Evolutionary conservation across 2,797 vertebrate genomes (phyloP).

Genomic region (Tenualosa ilisha): DNA sequence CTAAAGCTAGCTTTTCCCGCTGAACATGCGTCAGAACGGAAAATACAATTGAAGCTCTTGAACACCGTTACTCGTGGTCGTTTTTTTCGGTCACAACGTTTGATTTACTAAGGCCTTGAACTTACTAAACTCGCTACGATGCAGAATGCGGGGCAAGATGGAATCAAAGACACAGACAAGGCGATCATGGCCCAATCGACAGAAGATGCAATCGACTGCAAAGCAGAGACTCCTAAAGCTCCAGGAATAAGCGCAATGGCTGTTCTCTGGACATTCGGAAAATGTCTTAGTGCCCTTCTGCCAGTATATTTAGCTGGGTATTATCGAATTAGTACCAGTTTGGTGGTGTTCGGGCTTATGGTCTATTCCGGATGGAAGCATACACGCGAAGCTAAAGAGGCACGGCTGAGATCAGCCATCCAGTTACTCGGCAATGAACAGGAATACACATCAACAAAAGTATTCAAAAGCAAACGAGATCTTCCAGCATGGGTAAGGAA

Average conservation of each 20-base stretch:
- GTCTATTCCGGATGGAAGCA: constrained; percentile 83
- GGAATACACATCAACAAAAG: constrained; percentile 54
- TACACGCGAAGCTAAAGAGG: constrained; percentile 76
- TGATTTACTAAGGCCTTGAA: not conserved
- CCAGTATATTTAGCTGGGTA: constrained; percentile 81
- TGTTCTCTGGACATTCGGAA: constrained; percentile 79
- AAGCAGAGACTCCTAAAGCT: not conserved
- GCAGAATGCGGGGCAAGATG: constrained; percentile 59
- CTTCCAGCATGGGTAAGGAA: constrained; percentile 75
- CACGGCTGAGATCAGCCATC: constrained; percentile 69
- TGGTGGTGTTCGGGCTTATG: constrained; percentile 77
- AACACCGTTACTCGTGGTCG: not conserved
- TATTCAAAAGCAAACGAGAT: constrained; percentile 66
- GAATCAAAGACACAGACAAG: constrained; percentile 42
- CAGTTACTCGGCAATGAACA: constrained; percentile 67
- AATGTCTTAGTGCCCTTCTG: constrained; percentile 76
- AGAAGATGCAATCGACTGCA: not conserved
- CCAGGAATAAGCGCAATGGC: constrained; percentile 69
- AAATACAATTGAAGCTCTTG: not conserved
- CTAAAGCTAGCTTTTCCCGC: not conserved
- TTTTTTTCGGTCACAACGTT: not conserved
- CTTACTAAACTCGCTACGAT: constrained; percentile 45
- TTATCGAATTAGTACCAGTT: constrained; percentile 76
- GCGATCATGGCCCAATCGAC: constrained; percentile 32
- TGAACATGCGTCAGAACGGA: constrained; percentile 8